These are phyloP conservation scores for Galerucella pusilla DNA, from an alignment of 2,888 invertebrate species.

Conservation along the genomic window DNA sequence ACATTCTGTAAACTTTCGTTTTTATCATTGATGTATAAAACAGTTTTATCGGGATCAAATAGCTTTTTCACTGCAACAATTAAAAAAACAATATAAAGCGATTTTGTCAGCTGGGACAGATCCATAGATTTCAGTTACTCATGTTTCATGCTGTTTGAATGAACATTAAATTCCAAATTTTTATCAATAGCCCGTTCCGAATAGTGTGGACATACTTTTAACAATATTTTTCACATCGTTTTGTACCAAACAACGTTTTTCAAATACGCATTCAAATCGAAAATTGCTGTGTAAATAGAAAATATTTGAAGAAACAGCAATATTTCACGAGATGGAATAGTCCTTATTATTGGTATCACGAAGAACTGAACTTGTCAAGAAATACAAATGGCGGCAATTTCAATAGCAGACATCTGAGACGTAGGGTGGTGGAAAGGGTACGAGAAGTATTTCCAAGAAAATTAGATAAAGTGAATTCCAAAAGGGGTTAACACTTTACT, in stretches of 20 bases:
- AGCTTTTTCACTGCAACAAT: no score
- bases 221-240: neutral
- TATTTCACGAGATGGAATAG: constrained; percentile 25
- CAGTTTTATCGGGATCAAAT: no score
- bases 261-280: constrained; percentile 21
- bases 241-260: constrained; percentile 14
- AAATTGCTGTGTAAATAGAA: constrained; percentile 29
- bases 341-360: constrained; percentile 53
- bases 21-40: no score
- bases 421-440: constrained; percentile 37
- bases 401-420: constrained; percentile 40
- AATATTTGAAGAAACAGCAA: constrained; percentile 24
- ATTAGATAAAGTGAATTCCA: constrained; percentile 54
- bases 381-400: constrained; percentile 54
- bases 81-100: no score
- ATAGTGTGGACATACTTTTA: neutral
- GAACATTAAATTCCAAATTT: neutral
- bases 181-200: neutral
- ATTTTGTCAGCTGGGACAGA: no score
- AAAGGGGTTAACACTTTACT: constrained; percentile 48
- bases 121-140: no score
- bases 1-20: no score
- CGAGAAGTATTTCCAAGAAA: constrained; percentile 53
- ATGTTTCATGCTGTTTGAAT: no score
- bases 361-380: constrained; percentile 53